These are phyloP conservation scores for Cryptocephalus primarius DNA, from an alignment of 2,888 invertebrate genomes.

Conservation along the genomic window DNA sequence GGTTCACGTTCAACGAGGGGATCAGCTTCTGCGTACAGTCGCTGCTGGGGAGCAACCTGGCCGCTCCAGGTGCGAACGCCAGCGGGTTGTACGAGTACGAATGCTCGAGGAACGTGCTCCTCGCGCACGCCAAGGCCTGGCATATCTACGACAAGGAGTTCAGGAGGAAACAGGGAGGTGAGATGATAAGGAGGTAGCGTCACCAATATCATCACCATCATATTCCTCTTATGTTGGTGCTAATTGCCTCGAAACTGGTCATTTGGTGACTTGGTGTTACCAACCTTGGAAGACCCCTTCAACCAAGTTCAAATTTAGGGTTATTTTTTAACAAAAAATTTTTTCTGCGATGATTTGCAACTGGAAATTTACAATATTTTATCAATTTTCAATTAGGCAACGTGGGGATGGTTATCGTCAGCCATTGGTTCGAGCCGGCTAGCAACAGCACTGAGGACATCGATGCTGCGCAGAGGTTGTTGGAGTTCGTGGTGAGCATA, in stretches of 20 bases:
- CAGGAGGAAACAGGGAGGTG: background rate
- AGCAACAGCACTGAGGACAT: slow-evolving; percentile 38
- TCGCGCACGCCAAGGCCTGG: background rate
- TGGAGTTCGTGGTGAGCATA: slow-evolving; percentile 41
- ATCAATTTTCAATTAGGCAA: slow-evolving; percentile 39
- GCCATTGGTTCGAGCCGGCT: slow-evolving; percentile 44
- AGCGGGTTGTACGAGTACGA: slow-evolving; percentile 17
- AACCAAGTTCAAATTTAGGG: too few species aligned
- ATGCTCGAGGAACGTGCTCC: background rate
- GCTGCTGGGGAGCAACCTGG: slow-evolving; percentile 13
- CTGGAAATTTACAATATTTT: too few species aligned
- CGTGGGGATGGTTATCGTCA: slow-evolving; percentile 48
- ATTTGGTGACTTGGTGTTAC: too few species aligned
- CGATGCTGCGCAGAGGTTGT: slow-evolving; percentile 42
- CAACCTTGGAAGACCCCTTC: too few species aligned
- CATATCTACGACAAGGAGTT: slow-evolving; percentile 1
- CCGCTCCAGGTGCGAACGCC: slow-evolving; percentile 33
- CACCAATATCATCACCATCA: too few species aligned
- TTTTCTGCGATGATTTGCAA: too few species aligned
- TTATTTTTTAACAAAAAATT: too few species aligned
- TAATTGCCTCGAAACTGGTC: too few species aligned
- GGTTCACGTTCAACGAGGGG: slow-evolving; percentile 46
- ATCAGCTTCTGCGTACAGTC: slow-evolving; percentile 15
- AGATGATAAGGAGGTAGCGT: background rate
- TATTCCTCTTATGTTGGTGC: too few species aligned